Evolutionary conservation across 2,797 vertebrate species (phyloP).

Genomic region (Arctocebus calabarensis): DNA sequence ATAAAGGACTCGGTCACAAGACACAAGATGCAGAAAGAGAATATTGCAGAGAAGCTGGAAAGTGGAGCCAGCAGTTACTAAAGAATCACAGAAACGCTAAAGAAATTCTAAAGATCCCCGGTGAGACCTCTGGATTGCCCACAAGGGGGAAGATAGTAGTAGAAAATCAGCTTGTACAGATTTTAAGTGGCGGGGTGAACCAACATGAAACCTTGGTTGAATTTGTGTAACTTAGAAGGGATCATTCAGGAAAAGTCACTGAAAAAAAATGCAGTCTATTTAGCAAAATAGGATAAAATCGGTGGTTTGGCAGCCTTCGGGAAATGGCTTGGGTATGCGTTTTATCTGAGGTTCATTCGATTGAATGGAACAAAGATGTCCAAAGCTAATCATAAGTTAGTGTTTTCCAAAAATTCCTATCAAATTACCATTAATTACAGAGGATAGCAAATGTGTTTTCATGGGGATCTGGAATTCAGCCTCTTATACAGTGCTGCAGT

Average conservation of each 20-base stretch:
- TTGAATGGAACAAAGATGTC: constrained; percentile 30
- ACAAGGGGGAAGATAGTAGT: background rate
- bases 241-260: background rate
- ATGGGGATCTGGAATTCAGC: constrained; percentile 15
- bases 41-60: background rate
- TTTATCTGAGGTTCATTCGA: background rate
- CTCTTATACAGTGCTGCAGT: background rate
- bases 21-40: background rate
- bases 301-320: background rate
- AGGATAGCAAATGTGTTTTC: background rate
- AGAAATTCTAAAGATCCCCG: background rate
- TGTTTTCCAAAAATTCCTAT: constrained; percentile 26
- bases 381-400: background rate
- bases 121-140: background rate
- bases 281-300: background rate
- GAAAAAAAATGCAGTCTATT: background rate
- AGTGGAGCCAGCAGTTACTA: background rate
- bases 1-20: background rate
- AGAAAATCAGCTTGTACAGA: constrained; percentile 5
- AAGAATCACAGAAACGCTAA: background rate
- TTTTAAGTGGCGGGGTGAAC: background rate
- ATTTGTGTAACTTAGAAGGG: constrained; percentile 19
- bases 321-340: background rate
- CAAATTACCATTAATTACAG: constrained; percentile 62
- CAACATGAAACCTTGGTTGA: background rate